Conservation (phyloP, 2,888 invertebrate species). For the Margaritifera margaritifera region DNA sequence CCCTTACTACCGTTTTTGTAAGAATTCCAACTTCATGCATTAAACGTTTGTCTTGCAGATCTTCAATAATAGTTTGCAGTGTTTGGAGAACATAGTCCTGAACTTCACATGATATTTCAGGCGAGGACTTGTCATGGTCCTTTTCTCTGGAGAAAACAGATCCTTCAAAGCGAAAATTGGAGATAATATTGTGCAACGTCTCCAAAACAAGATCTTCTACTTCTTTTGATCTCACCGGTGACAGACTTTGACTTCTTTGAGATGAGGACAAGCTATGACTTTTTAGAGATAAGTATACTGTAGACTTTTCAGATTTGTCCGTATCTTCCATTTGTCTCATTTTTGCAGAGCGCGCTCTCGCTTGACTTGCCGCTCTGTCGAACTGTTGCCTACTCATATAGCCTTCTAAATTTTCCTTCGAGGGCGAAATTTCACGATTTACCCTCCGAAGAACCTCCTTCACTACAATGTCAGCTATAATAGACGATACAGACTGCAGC, state of each 20-base stretch:
- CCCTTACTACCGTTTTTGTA: slow-evolving; percentile 4
- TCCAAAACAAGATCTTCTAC: slow-evolving; percentile 42
- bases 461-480: slow-evolving; percentile 37
- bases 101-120: slow-evolving; percentile 22
- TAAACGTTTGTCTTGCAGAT: slow-evolving; percentile 38
- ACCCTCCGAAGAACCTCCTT: slow-evolving; percentile 31
- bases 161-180: slow-evolving; percentile 42
- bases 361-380: slow-evolving; percentile 31
- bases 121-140: not conserved
- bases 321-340: not conserved
- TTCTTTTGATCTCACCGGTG: slow-evolving; percentile 30
- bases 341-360: slow-evolving; percentile 14
- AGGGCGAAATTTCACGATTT: slow-evolving; percentile 23
- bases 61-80: slow-evolving; percentile 39
- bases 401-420: slow-evolving; percentile 13
- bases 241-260: slow-evolving; percentile 9
- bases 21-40: slow-evolving; percentile 22
- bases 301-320: not conserved
- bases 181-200: slow-evolving; percentile 45
- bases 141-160: slow-evolving; percentile 17
- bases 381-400: slow-evolving; percentile 22
- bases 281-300: not conserved
- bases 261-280: not conserved
- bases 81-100: slow-evolving; percentile 44
- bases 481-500: slow-evolving; percentile 30